Evolutionary conservation across 2,888 invertebrate species (phyloP).

Genomic region (Megamerina dolium): DNA sequence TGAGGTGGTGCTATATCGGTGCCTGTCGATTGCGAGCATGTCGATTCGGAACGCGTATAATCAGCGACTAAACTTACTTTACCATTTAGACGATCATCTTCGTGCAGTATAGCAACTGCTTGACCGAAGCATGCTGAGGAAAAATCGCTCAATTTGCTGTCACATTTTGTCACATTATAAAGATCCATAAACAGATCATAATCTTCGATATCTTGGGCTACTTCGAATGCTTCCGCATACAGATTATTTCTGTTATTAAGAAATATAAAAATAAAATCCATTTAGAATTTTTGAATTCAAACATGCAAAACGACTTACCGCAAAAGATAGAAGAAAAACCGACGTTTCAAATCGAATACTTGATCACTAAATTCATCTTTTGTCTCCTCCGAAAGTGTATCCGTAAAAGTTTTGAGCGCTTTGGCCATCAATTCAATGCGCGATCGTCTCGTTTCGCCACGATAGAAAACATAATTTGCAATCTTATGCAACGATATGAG

Average conservation of each 20-base stretch:
- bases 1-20: slow-evolving; percentile 49
- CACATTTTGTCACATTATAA: slow-evolving; percentile 63
- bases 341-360: slow-evolving; percentile 73
- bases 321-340: slow-evolving; percentile 81
- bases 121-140: slow-evolving; percentile 65
- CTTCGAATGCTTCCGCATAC: slow-evolving; percentile 70
- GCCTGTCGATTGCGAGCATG: slow-evolving; percentile 66
- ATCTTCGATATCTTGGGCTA: slow-evolving; percentile 79
- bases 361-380: slow-evolving; percentile 70
- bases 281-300: background rate
- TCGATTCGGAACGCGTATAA: slow-evolving; percentile 55
- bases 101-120: slow-evolving; percentile 52
- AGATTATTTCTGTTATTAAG: slow-evolving; percentile 16
- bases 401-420: slow-evolving; percentile 74
- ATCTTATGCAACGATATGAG: slow-evolving; percentile 70
- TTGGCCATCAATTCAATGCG: slow-evolving; percentile 60
- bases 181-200: slow-evolving; percentile 84
- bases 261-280: background rate
- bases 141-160: slow-evolving; percentile 56
- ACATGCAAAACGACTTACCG: slow-evolving; percentile 51
- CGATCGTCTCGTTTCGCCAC: slow-evolving; percentile 37
- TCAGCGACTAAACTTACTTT: slow-evolving; percentile 30
- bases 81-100: slow-evolving; percentile 29
- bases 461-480: slow-evolving; percentile 55
- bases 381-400: slow-evolving; percentile 60